Base-by-base conservation (phyloP, 1,140 invertebrate genomes). In the Zeugodacus cucurbitae region DNA sequence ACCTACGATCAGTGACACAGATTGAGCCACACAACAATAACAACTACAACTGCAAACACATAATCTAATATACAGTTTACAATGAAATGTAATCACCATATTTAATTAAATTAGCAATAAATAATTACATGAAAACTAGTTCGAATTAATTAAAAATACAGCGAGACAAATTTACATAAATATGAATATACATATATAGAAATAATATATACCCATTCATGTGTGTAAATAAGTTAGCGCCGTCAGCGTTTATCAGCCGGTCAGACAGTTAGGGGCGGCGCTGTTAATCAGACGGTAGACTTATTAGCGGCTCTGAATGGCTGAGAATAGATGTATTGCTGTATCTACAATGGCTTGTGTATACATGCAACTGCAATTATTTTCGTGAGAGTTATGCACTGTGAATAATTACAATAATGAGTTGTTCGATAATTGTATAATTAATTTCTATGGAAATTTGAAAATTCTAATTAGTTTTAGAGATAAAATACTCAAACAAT, bases 91-190 rank as follows among this genome's bases (percentile, higher is more conserved):
- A 37, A 74, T 74, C 20, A 41, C 5, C 67, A 74, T 26, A 62
- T 62, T n/a, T 62, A 62, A 62, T 62, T 62, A n/a, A 62, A 62
- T 62, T 62, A 22, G 8, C n/a, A 62, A 41, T 41, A 74, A 74
- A 74, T 74, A 10, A 74, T 74, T 82, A 20, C 8, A 74, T 41
- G 74, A 11, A 48, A 37, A 48, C 41, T 29, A 37, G 74, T 82
- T 82, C n/a, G 74, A 82, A 48, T 26, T n/a, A 82, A 82, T 82
- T 82, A 82, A 48, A 54, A 82, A 74, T 44, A 41, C 70, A n/a
- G 67, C 20, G 17, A 3, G 34, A 1, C 34, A 20, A 26, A 62
- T 62, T 34, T 37, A 70, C 11, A 70, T 70, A 29, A 70, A 70
- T 70, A 70, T 34, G 14, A 10, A 54, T 17, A 5, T 4, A 2